A percentile compares a stretch with the other conserved stretches of the same genome.
Evolutionary conservation across 2,797 vertebrate species (phyloP).

Genomic region (Sebastes trivittatus): DNA sequence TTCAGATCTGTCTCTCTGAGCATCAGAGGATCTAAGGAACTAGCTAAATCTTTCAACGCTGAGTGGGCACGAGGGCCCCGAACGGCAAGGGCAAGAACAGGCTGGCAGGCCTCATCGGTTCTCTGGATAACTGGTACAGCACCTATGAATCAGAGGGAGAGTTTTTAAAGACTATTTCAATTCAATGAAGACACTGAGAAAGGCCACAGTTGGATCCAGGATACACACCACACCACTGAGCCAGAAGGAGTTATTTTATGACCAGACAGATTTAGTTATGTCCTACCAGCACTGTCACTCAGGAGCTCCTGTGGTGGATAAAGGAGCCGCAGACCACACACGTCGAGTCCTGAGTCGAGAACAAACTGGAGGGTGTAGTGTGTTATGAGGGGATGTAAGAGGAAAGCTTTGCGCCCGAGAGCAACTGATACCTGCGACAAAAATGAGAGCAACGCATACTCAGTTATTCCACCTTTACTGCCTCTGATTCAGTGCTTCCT

Average conservation of each 20-base stretch:
- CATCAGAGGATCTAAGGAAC: constrained; percentile 51
- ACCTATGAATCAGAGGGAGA: constrained; percentile 59
- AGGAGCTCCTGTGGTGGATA: constrained; percentile 67
- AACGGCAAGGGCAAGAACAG: constrained; percentile 68
- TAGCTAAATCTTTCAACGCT: constrained; percentile 62
- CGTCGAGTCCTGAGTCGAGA: constrained; percentile 69
- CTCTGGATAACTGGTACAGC: constrained; percentile 29
- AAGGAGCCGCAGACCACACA: constrained; percentile 79
- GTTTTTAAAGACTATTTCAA: not conserved
- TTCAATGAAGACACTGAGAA: not conserved
- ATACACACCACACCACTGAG: not conserved
- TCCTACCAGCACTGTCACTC: constrained; percentile 70
- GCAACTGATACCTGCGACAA: constrained; percentile 74
- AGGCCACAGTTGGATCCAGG: not conserved
- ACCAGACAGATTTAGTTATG: not conserved
- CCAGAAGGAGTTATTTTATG: not conserved
- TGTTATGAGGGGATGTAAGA: constrained; percentile 64
- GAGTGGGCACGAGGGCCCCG: constrained; percentile 69
- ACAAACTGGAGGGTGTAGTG: constrained; percentile 78
- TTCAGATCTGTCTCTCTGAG: constrained; percentile 37
- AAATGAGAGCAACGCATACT: not conserved
- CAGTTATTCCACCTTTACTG: not conserved
- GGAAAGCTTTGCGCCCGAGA: constrained; percentile 63
- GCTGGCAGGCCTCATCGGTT: constrained; percentile 3
- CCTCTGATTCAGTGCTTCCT: not conserved